Evolutionary conservation across 2,888 invertebrate species (phyloP), one percentile per base, ranked within the genome.

Genomic region (Protodeltote pygarga): DNA sequence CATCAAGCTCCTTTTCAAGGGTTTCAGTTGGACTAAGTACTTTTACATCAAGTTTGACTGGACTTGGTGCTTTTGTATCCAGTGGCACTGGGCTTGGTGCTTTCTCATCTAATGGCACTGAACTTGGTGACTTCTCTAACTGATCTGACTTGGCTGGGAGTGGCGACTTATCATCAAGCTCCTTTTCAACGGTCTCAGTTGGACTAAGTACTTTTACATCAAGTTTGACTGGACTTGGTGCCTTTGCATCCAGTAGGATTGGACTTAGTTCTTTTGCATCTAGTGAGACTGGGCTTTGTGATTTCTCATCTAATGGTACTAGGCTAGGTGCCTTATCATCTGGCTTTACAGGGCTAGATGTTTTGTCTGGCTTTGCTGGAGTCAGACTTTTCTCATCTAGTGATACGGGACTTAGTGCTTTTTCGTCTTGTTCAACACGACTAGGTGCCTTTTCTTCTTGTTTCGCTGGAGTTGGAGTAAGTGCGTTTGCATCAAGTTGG

Each of bases 321-420:
- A 41, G 48, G 13, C 53, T 68, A 0, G 40, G 33, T 3, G 38
- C 15, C 9, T 59, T 59, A 0, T 60, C 47, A 1, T 59, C 47
- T 3, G 25, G 15, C 5, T 51, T 25, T n/a, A 9, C 23, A 10
- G 27, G 35, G 21, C 10, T 19, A 3, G 5, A 34, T 4, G 42
- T 45, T 1, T 53, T 48, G 1, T 14, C 40, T n/a, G 5, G 10
- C 24, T 50, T 45, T 0, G 23, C 34, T 8, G n/a, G n/a, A n/a
- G n/a, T n/a, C n/a, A n/a, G n/a, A n/a, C n/a, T n/a, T n/a, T n/a
- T n/a, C n/a, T n/a, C n/a, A n/a, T n/a, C n/a, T n/a, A n/a, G n/a
- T n/a, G n/a, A n/a, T n/a, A 29, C 14, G 9, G 17, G 17, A 8
- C 27, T 25, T n/a, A n/a, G 3, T 5, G n/a, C n/a, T n/a, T 19